Base-by-base conservation (phyloP, 2,888 invertebrate genomes). In the Laothoe populi region DNA sequence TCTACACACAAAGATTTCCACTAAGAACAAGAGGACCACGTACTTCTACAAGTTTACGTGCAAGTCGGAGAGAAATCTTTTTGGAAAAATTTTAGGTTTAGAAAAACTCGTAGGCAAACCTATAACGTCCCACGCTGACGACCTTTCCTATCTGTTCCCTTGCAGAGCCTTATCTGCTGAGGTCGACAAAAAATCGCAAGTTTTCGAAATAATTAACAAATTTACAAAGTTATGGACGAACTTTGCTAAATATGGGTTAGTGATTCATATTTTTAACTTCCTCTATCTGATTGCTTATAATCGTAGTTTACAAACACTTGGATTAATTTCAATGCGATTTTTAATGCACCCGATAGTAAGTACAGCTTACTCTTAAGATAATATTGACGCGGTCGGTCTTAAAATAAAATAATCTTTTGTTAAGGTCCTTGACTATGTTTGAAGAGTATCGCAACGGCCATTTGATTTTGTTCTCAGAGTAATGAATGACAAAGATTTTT, bases 161-260 rank as follows among this genome's bases (percentile, higher is more conserved):
- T 35, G 63, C 0, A 74, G 75, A 61, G 11, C 69, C 1, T 16
- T 72, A 0, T 65, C 66, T 1, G 65, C 74, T 2, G 74, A 76
- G 59, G 67, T 82, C 2, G 67, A 77, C 21, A 70, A 67, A 31
- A 67, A 71, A 7, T 78, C 84, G 0, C 72, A 75, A 0, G 70
- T 71, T 4, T 83, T 79, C 49, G 70, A 78, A 60, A 67, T 82
- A 64, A 81, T 90, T 11, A 71, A 86, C 0, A 79, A 67, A 57
- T 69, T 84, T 0, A 82, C 81, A 0, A 84, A 66, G 13, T 70
- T 90, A 13, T 90, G 86, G 87, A 87, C 88, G 0, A 87, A 89
- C 63, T 89, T 88, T 58, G 88, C 87, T 0, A 63, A 35, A 62
- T 57, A 60, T 60, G 68, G 68, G 62, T 66, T 1, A 62, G 45